Conservation (phyloP, 2,888 invertebrate genomes). For the Teleogryllus oceanicus region DNA sequence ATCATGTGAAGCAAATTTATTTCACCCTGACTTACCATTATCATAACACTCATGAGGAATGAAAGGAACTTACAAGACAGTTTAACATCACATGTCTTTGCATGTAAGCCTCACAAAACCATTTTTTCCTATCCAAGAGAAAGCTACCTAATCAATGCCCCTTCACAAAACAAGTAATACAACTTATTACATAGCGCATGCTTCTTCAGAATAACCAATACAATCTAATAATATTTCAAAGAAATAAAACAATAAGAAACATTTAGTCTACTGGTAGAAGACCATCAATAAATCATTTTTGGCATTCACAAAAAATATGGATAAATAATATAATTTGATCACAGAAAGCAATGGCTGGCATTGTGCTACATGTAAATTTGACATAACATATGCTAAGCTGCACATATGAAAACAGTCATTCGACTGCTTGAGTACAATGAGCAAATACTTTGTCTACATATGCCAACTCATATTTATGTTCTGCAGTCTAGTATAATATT, state of each 20-base stretch:
- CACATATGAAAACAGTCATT: conserved; percentile 22
- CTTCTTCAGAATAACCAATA: neutral
- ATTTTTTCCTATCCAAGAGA: conserved; percentile 22
- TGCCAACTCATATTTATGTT: conserved; percentile 26
- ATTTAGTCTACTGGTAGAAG: neutral
- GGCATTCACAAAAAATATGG: conserved; percentile 19
- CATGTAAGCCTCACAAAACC: conserved; percentile 22
- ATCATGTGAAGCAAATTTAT: neutral
- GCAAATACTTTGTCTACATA: neutral
- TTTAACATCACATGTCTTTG: neutral
- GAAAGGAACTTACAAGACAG: conserved; percentile 29
- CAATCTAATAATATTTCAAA: neutral
- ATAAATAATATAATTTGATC: conserved; percentile 30
- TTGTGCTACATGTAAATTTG: conserved; percentile 28
- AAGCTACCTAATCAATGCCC: conserved; percentile 26
- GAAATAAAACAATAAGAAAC: conserved; percentile 23
- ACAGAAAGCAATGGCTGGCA: conserved; percentile 33
- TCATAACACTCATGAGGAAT: conserved; percentile 25
- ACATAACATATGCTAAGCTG: conserved; percentile 28
- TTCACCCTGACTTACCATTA: conserved; percentile 29
- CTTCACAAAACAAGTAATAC: neutral
- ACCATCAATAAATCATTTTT: conserved; percentile 23
- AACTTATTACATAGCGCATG: neutral
- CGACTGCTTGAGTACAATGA: neutral
- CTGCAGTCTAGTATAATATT: conserved; percentile 23